Base-by-base conservation (phyloP, 2,113 vertebrate genomes). In the Verasper variegatus region DNA sequence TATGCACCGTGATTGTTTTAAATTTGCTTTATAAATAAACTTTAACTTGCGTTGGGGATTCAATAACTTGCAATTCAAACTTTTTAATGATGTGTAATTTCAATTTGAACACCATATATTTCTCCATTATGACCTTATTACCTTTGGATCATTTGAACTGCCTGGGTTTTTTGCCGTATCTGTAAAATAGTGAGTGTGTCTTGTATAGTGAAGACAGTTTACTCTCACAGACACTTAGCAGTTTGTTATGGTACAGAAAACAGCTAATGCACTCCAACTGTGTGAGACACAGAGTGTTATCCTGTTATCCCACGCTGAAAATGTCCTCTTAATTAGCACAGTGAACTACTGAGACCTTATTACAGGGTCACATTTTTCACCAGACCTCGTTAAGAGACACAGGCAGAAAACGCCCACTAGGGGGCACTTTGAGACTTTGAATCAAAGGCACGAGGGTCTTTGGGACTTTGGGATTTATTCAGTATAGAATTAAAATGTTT, bases 341-440 rank as follows among this genome's bases (percentile, higher is more conserved):
- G 61, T 62, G 70, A 84, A 77, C 81, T 71, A n/a, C 73, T 11
- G 62, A 73, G 80, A 84, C 85, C 86, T 85, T 76, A 75, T 71
- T 66, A 21, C 2, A 15, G 71, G 86, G 85, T 83, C 83, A 85
- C 68, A 67, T 20, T 31, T 61, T 42, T 68, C 11, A 74, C 5
- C 35, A 57, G 42, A 21, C 42, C 35, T 37, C 23, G 8, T 24
- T 47, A 2, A 31, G 42, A 59, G 70, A 18, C 74, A 90, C 65
- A 4, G 15, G 5, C 77, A 11, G 55, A 23, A 42, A 79, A 54
- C 0, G 12, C 4, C 89, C 92, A 91, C 92, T 91, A 93, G 91
- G 89, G 91, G 92, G 91, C 91, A 91, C 86, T 91, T 91, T 92
- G 84, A 92, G 88, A 89, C 92, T 91, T 91, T 84, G 42, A 13